Conservation (phyloP, 2,113 vertebrate species). For the Rhagologus leucostigma region DNA sequence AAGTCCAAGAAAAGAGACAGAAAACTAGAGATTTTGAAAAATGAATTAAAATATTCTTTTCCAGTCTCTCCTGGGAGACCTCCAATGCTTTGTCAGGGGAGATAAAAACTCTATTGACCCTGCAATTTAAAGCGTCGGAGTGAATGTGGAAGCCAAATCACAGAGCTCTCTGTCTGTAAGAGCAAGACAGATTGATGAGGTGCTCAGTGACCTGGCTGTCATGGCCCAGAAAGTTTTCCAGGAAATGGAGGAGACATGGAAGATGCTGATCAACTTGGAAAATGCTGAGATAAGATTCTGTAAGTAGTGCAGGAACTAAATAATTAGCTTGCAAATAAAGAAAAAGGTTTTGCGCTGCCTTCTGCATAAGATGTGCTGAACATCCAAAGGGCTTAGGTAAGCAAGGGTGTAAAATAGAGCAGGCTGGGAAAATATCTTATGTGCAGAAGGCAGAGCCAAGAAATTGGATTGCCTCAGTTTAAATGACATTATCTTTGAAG, state of each 20-base stretch:
- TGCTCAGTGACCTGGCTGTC: neutral
- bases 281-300: neutral
- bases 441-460: neutral
- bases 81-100: neutral
- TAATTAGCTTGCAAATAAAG: neutral
- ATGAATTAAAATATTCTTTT: neutral
- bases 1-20: neutral
- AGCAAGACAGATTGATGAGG: slow-evolving; percentile 9
- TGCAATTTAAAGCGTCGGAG: neutral
- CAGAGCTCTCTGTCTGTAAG: neutral
- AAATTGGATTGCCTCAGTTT: neutral
- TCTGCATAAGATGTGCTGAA: neutral
- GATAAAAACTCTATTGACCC: neutral
- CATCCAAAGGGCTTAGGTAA: neutral
- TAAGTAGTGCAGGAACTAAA: neutral
- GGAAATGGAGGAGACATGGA: neutral
- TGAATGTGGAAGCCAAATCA: neutral
- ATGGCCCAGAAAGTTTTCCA: neutral
- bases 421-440: neutral
- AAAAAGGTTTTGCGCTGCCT: neutral
- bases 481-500: neutral
- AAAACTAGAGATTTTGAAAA: neutral
- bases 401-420: neutral
- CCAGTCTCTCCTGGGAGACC: neutral
- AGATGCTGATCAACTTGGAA: neutral